Base-by-base conservation (phyloP, 2,888 invertebrate species). In the Timema cristinae region DNA sequence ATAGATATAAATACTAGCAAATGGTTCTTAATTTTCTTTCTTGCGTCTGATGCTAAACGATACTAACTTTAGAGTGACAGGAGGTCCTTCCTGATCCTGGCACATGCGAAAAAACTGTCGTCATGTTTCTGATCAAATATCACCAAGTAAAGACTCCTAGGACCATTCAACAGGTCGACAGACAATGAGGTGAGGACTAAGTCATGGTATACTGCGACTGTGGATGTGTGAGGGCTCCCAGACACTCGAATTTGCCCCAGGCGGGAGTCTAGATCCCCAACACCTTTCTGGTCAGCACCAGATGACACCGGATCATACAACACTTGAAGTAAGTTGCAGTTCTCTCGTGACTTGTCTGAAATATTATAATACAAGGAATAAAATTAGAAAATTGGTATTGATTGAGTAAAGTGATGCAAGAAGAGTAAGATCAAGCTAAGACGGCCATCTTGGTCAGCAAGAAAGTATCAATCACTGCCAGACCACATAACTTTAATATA, bases 281-380 rank as follows among this genome's bases (percentile, higher is more conserved):
- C 88, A 50, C 90, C 89, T 9, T 16, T 61, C 80, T 88, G 86
- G 0, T 89, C 89, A 13, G 85, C 83, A 0, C 89, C 90, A 67
- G 85, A 85, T 75, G 91, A 90, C 75, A 91, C 88, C 0, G 95
- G 95, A 84, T 95, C 93, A 78, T 94, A 95, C 0, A 95, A 88
- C 51, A 91, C 83, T 80, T 95, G 94, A 7, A 96, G 83, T 73
- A 92, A 91, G 81, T 95, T 91, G 80, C 96, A 96, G 78, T 92
- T 91, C 69, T 90, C 89, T 76, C 91, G 90, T 13, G 88, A 86
- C 74, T 89, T 86, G 68, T 90, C 90, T 83, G 75, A 66, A 80
- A 78, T 66, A 73, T 32, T 15, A 56, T 4, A 32, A 32, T 32
- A 32, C 32, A 32, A 32, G 32, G 32, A 32, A 32, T 32, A 32